Percentiles rank a stretch among this genome's conserved stretches.
These are phyloP conservation scores for Climacteris rufus DNA, from an alignment of 2,113 vertebrate species.

Conservation along the genomic window DNA sequence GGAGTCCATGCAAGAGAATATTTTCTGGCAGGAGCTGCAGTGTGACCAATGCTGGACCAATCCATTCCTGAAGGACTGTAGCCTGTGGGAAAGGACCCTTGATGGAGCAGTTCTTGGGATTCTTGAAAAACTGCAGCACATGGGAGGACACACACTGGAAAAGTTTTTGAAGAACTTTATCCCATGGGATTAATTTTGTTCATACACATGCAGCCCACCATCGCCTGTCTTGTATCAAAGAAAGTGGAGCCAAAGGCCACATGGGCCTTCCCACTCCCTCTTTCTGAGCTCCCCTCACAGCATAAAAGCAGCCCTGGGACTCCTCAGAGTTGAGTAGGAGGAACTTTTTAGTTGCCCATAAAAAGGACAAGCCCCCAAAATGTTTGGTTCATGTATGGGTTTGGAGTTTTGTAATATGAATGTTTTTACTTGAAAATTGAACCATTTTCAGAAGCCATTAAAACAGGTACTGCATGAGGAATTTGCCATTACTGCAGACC, in stretches of 20 bases:
- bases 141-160: rapidly evolving
- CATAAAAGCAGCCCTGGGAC: background rate
- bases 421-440: background rate
- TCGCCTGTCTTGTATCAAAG: background rate
- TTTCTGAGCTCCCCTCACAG: background rate
- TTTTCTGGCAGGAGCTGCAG: background rate
- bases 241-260: background rate
- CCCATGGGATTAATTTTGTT: background rate
- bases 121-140: background rate
- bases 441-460: background rate
- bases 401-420: background rate
- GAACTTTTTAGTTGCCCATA: background rate
- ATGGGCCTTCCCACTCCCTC: rapidly evolving
- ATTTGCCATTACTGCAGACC: background rate
- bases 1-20: rapidly evolving
- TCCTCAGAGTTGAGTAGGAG: background rate
- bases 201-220: background rate
- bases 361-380: background rate
- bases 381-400: background rate
- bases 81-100: background rate
- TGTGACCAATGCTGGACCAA: background rate
- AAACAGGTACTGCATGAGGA: background rate
- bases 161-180: background rate
- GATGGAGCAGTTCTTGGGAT: background rate
- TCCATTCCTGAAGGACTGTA: background rate